phyloP scores from a whole-genome alignment of 2,797 vertebrate species.

The Sebastes trivittatus region DNA sequence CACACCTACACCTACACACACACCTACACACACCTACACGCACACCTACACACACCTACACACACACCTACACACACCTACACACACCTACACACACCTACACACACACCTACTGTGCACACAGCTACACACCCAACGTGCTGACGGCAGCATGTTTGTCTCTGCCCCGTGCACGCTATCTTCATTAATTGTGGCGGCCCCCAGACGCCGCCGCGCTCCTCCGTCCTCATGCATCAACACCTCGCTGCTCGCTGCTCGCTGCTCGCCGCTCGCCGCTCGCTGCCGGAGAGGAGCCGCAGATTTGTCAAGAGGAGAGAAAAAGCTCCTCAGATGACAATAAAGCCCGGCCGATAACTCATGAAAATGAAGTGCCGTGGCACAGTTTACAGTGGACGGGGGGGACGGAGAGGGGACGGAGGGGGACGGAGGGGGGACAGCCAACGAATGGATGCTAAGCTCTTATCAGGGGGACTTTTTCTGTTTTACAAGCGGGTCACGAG shows the following conservation, averaged over 20 bases:
- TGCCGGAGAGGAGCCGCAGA: constrained; percentile 82
- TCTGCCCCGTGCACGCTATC: constrained; percentile 82
- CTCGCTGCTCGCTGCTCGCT: neutral
- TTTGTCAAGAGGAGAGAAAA: constrained; percentile 88
- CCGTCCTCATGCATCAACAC: constrained; percentile 90
- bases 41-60: neutral
- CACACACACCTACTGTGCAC: neutral
- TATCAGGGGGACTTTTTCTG: constrained; percentile 78
- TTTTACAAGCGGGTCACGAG: constrained; percentile 75
- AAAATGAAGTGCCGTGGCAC: constrained; percentile 92
- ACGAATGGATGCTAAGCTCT: constrained; percentile 71
- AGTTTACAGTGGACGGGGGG: constrained; percentile 86
- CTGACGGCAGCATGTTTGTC: constrained; percentile 88
- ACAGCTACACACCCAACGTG: constrained; percentile 50
- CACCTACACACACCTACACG: no score
- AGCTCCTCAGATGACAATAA: constrained; percentile 88
- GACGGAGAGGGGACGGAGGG: constrained; percentile 28
- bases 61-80: no score
- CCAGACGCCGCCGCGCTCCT: constrained; percentile 78
- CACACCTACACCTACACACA: no score
- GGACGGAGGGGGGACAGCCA: no score
- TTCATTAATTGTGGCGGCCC: constrained; percentile 92
- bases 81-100: no score
- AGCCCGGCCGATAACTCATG: constrained; percentile 91
- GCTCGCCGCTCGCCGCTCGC: constrained; percentile 45